Percentiles rank a stretch among this genome's conserved stretches.
Evolutionary conservation across 2,797 vertebrate species (phyloP).

Genomic region (Cetoscarus ocellatus): DNA sequence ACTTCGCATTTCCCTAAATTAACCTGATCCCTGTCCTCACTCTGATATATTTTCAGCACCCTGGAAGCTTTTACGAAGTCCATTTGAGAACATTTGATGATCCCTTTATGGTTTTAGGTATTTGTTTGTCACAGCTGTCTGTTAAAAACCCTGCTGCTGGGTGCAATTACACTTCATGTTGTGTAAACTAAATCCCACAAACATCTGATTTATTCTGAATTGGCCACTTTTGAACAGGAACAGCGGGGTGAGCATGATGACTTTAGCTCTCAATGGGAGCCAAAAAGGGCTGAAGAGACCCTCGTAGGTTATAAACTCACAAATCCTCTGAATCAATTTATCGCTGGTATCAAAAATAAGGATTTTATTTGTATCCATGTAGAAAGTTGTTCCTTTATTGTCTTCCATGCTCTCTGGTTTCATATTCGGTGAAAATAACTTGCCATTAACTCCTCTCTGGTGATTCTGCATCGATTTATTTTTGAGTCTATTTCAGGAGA

Average conservation of each 20-base stretch:
- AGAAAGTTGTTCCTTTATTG: background rate
- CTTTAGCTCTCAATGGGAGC: background rate
- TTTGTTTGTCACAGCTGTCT: constrained; percentile 29
- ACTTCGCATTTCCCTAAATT: no score
- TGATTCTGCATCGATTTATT: constrained; percentile 16
- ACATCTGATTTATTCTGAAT: constrained; percentile 50
- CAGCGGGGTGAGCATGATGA: constrained; percentile 33
- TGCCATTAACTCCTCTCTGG: background rate
- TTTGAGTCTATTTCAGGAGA: constrained; percentile 19
- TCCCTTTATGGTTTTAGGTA: constrained; percentile 28
- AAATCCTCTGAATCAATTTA: background rate
- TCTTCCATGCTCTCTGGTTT: constrained; percentile 8
- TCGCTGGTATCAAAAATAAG: background rate
- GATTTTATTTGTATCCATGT: background rate
- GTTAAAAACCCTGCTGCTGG: constrained; percentile 35
- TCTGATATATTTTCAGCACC: background rate
- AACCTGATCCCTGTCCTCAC: background rate
- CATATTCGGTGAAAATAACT: constrained; percentile 22
- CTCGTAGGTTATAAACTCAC: background rate
- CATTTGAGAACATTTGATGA: constrained; percentile 13
- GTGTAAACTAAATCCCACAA: constrained; percentile 47
- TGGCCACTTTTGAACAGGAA: constrained; percentile 37
- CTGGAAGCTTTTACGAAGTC: constrained; percentile 4
- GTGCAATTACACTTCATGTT: constrained; percentile 54
- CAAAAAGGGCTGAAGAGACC: constrained; percentile 13